Conservation (phyloP, 2,113 vertebrate species). For the Cepphus grylle region DNA sequence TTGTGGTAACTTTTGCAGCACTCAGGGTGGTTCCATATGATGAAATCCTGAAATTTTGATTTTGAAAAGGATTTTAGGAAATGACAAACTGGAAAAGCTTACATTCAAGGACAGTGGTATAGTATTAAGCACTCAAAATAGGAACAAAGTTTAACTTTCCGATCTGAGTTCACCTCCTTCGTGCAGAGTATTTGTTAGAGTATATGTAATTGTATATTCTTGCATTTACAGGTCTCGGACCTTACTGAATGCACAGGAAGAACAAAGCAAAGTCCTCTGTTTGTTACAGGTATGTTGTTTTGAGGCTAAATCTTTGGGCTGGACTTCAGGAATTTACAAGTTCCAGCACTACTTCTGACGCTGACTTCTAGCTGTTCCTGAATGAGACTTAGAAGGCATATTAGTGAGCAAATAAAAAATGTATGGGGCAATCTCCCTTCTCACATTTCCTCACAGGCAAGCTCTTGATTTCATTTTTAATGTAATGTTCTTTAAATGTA, state of each 20-base stretch:
- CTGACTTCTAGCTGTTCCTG: background rate
- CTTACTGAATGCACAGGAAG: background rate
- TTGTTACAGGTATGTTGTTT: background rate
- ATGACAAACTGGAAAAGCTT: background rate
- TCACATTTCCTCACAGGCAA: conserved; percentile 8
- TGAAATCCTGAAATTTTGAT: background rate
- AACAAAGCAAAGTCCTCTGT: background rate
- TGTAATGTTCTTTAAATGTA: conserved; percentile 36
- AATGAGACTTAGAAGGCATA: background rate
- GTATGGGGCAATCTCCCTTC: background rate
- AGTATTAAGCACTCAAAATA: background rate
- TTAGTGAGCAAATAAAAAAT: conserved; percentile 33
- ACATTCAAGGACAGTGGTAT: background rate
- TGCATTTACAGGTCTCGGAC: background rate
- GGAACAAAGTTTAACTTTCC: background rate
- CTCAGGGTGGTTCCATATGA: background rate
- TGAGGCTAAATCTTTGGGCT: background rate
- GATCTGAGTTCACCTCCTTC: background rate
- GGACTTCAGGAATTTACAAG: background rate
- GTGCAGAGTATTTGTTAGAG: background rate
- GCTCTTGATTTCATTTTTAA: conserved; percentile 41
- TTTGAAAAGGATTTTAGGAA: background rate
- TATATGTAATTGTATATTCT: background rate
- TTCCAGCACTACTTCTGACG: background rate
- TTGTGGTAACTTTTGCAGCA: background rate